These are phyloP conservation scores for Gyrodactylus bullatarudis DNA, from an alignment of 1,140 invertebrate genomes.

Conservation along the genomic window DNA sequence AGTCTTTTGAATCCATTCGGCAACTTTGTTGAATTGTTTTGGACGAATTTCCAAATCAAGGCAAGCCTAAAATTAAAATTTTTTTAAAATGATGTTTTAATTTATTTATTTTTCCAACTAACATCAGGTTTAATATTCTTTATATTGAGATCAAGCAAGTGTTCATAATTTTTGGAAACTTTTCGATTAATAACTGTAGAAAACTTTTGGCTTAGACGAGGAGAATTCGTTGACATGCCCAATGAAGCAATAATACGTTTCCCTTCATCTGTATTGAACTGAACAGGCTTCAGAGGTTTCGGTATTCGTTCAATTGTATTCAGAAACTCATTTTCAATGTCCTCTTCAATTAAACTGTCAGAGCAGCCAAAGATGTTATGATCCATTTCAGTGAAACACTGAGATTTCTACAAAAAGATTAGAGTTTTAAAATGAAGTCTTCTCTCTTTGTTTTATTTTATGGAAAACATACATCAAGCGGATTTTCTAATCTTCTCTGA, in stretches of 20 bases:
- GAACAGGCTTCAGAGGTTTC: not conserved
- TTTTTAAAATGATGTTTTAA: not conserved
- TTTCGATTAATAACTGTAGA: not conserved
- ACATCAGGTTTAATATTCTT: not conserved
- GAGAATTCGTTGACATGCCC: not conserved
- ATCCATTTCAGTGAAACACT: not conserved
- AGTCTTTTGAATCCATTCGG: not conserved
- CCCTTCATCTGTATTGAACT: not conserved
- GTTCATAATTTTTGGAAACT: not conserved
- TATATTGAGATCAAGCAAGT: not conserved
- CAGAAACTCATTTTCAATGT: not conserved
- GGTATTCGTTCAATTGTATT: not conserved
- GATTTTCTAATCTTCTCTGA: too few relatives aligned
- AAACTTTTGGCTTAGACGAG: not conserved
- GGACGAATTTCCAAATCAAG: not conserved
- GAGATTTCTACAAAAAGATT: not conserved
- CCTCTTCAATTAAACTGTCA: not conserved
- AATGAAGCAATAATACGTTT: not conserved
- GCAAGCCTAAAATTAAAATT: not conserved
- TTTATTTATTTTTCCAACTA: not conserved
- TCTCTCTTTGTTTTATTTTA: too few relatives aligned
- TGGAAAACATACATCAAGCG: too few relatives aligned
- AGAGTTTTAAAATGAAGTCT: too few relatives aligned
- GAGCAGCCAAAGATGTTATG: not conserved
- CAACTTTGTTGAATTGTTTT: not conserved